Conservation (phyloP, 1,140 invertebrate species). For the Drosophila subobscura region DNA sequence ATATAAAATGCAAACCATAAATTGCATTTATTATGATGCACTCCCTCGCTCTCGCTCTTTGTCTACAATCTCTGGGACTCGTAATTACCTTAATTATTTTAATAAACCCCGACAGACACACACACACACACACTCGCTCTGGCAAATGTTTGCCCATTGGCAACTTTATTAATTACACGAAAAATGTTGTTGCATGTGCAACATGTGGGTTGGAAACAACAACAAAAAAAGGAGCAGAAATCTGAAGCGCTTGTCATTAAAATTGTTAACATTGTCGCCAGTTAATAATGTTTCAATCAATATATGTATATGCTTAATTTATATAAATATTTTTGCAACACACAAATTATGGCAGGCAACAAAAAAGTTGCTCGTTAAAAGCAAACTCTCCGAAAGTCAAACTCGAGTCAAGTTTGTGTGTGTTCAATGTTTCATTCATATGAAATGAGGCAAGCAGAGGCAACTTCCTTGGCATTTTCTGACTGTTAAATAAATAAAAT, state of each 20-base stretch:
- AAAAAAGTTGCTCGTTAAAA: background rate
- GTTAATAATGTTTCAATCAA: slow-evolving; percentile 78
- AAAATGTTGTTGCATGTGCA: slow-evolving; percentile 44
- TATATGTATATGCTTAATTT: slow-evolving; percentile 40
- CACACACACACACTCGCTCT: slow-evolving; percentile 29
- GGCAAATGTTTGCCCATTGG: slow-evolving; percentile 67
- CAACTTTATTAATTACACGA: slow-evolving; percentile 73
- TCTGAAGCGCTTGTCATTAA: slow-evolving; percentile 65
- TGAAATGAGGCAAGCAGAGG: slow-evolving; percentile 54
- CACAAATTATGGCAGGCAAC: background rate
- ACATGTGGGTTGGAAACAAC: slow-evolving; percentile 37
- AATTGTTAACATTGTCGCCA: slow-evolving; percentile 76
- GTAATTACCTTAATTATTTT: slow-evolving; percentile 82
- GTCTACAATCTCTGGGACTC: slow-evolving; percentile 1
- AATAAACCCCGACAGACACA: slow-evolving; percentile 69
- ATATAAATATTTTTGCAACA: slow-evolving; percentile 28
- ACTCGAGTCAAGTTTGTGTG: background rate
- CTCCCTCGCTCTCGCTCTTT: background rate
- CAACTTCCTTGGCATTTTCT: slow-evolving; percentile 43
- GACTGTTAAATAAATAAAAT: slow-evolving; percentile 78
- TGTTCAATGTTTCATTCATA: slow-evolving; percentile 53
- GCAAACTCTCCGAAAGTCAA: slow-evolving; percentile 17
- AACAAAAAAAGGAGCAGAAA: slow-evolving; percentile 14
- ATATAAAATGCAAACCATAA: slow-evolving; percentile 55
- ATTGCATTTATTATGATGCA: slow-evolving; percentile 64